A percentile compares a stretch with the other conserved stretches of the same genome.
Evolutionary conservation across 2,113 vertebrate genomes (phyloP).

Genomic region (Cyprinodon variegatus): DNA sequence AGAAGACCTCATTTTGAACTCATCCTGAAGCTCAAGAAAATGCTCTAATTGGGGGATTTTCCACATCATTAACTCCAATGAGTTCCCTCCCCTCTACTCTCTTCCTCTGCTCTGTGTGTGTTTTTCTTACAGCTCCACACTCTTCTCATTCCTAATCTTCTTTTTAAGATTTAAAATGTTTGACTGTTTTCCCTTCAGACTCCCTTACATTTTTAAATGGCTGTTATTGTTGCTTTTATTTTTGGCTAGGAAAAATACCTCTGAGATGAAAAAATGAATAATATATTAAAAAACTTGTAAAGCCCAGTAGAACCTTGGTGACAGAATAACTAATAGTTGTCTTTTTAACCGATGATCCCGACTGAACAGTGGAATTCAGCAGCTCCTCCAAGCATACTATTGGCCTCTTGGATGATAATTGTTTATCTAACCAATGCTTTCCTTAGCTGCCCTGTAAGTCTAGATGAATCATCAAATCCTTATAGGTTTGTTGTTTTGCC

Average conservation of each 20-base stretch:
- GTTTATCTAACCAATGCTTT: neutral
- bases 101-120: conserved; percentile 39
- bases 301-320: neutral
- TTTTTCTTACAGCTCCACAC: conserved; percentile 43
- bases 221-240: neutral
- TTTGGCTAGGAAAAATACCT: neutral
- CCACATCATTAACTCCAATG: conserved; percentile 82
- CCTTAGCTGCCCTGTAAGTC: neutral
- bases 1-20: conserved; percentile 80
- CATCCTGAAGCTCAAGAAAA: conserved; percentile 81
- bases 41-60: conserved; percentile 87
- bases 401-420: neutral
- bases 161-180: conserved; percentile 39
- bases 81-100: conserved; percentile 48
- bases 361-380: neutral
- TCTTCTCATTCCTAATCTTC: conserved; percentile 52
- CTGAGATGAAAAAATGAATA: neutral
- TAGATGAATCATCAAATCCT: neutral
- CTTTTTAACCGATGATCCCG: neutral
- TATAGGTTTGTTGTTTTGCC: neutral
- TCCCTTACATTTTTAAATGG: conserved; percentile 32
- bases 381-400: neutral
- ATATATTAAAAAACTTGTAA: neutral
- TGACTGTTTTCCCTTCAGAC: conserved; percentile 31
- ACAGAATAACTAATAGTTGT: neutral